Evolutionary conservation across 2,888 invertebrate species (phyloP).

Genomic region (Lacanobia wlatinum): DNA sequence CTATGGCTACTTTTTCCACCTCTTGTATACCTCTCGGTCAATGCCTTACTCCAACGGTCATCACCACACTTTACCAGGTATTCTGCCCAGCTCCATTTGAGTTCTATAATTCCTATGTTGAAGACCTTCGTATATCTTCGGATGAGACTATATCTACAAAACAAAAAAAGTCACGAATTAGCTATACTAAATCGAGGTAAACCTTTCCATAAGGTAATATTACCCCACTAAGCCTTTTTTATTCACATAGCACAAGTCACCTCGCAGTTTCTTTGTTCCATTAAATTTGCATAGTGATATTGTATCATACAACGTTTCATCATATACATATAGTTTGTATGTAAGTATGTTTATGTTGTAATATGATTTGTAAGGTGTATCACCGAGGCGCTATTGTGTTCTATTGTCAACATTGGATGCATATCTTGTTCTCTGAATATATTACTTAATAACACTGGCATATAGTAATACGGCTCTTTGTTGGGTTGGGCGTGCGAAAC

Average conservation of each 20-base stretch:
- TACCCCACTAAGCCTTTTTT: constrained; percentile 1
- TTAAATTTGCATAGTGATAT: constrained; percentile 39
- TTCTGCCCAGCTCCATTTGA: not conserved
- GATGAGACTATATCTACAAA: not conserved
- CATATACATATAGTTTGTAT: constrained; percentile 10
- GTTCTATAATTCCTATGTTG: not conserved
- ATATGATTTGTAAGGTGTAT: constrained; percentile 63
- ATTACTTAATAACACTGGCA: constrained; percentile 53
- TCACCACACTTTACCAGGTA: not conserved
- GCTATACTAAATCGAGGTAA: not conserved
- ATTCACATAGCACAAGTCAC: constrained; percentile 21
- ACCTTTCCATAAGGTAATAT: not conserved
- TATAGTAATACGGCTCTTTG: constrained; percentile 30
- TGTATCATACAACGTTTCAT: constrained; percentile 29
- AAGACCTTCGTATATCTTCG: not conserved
- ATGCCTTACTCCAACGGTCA: not conserved
- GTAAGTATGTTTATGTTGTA: constrained; percentile 41
- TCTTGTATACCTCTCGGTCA: not conserved
- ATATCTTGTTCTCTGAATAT: constrained; percentile 55
- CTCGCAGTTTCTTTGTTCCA: constrained; percentile 30
- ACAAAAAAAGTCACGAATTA: not conserved
- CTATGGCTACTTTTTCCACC: not conserved
- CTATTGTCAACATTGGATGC: constrained; percentile 60
- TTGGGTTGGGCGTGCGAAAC: constrained; percentile 31
- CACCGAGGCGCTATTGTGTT: constrained; percentile 57